Evolutionary conservation across 2,888 invertebrate species (phyloP).

Genomic region (Tholera decimalis): DNA sequence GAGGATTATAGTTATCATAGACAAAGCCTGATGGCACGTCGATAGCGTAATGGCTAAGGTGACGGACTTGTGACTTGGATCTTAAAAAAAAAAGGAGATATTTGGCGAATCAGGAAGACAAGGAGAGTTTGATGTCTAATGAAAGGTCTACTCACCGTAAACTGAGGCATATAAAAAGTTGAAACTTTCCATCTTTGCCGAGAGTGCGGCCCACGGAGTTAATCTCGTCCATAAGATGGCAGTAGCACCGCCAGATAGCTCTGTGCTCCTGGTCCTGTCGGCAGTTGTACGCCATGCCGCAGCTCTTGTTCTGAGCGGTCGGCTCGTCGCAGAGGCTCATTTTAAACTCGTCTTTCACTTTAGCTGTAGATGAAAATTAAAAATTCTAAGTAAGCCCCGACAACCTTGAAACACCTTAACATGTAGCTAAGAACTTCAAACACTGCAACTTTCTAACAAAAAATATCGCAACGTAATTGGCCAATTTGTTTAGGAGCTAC

Average conservation of each 20-base stretch:
- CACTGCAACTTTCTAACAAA: too few relatives aligned
- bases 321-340: slow-evolving; percentile 93
- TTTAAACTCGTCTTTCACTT: slow-evolving; percentile 96
- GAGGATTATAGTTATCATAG: too few relatives aligned
- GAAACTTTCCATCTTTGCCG: slow-evolving; percentile 99
- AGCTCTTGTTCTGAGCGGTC: slow-evolving; percentile 76
- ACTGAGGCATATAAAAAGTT: slow-evolving; percentile 98
- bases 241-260: slow-evolving; percentile 96
- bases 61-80: too few relatives aligned
- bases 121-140: background rate
- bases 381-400: too few relatives aligned
- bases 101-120: background rate
- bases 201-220: slow-evolving; percentile 95
- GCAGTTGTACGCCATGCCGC: slow-evolving; percentile 85
- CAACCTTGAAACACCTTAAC: too few relatives aligned
- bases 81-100: too few relatives aligned
- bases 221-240: slow-evolving; percentile 97
- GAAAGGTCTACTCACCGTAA: slow-evolving; percentile 93
- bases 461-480: too few relatives aligned
- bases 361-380: slow-evolving; percentile 90
- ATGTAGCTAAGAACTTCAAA: too few relatives aligned
- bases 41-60: too few relatives aligned
- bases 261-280: slow-evolving; percentile 91
- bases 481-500: too few relatives aligned
- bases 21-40: too few relatives aligned